Evolutionary conservation across 1,140 invertebrate species (phyloP).

Genomic region (Neodiprion lecontei): DNA sequence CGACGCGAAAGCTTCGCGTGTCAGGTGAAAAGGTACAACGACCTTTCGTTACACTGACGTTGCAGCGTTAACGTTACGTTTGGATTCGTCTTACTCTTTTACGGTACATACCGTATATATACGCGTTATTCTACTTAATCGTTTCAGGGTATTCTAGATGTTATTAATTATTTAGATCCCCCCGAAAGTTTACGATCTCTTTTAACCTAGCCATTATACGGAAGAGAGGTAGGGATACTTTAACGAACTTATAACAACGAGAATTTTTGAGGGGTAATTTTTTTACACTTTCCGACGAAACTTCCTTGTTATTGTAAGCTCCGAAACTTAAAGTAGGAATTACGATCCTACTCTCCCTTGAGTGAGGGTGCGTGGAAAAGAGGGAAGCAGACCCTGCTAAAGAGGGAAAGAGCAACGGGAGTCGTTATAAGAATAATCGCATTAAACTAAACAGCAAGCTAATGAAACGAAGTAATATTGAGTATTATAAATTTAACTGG

Average conservation of each 20-base stretch:
- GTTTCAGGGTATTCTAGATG: too few species aligned
- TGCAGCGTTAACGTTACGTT: too few species aligned
- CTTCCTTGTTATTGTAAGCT: conserved; percentile 8
- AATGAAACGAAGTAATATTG: conserved; percentile 26
- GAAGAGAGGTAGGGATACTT: too few species aligned
- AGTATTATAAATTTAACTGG: conserved; percentile 18
- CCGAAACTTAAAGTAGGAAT: conserved; percentile 12
- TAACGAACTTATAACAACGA: not conserved
- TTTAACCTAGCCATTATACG: too few species aligned
- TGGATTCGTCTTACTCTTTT: too few species aligned
- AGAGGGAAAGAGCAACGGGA: not conserved
- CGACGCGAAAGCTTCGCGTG: not conserved
- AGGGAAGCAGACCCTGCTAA: too few species aligned
- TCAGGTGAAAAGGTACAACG: not conserved
- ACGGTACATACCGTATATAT: too few species aligned
- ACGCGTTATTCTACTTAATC: too few species aligned
- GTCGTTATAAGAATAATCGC: conserved; percentile 23
- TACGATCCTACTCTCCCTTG: not conserved
- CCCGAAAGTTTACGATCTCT: too few species aligned
- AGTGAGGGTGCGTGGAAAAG: too few species aligned
- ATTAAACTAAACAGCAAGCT: conserved; percentile 23
- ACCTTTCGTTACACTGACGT: not conserved
- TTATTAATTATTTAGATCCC: too few species aligned
- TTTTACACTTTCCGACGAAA: not conserved
- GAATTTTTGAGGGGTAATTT: not conserved